phyloP scores from a whole-genome alignment of 2,888 invertebrate species.

The Lydus trimaculatus region DNA sequence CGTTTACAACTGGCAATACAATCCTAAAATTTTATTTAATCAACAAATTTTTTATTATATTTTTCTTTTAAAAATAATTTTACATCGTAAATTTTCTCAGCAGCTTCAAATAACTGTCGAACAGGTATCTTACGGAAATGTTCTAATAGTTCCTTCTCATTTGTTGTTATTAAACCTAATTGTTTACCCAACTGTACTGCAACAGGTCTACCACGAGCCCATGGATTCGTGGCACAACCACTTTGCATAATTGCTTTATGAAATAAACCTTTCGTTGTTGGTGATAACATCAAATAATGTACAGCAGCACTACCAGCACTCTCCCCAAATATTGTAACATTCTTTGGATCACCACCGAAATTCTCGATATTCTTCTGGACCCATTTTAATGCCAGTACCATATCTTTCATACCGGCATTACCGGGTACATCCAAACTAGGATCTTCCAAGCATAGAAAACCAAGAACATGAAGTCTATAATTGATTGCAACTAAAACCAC shows the following conservation, averaged over 20 bases:
- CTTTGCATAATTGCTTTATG: constrained; percentile 53
- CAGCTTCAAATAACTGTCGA: constrained; percentile 52
- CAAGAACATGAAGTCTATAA: constrained; percentile 51
- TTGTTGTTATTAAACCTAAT: constrained; percentile 29
- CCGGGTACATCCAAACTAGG: constrained; percentile 59
- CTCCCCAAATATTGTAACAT: constrained; percentile 62
- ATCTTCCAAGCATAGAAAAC: constrained; percentile 60
- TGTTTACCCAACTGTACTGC: constrained; percentile 24
- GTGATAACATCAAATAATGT: constrained; percentile 60
- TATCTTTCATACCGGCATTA: constrained; percentile 62
- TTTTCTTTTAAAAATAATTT: constrained; percentile 12
- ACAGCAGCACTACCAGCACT: constrained; percentile 61
- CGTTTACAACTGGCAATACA: constrained; percentile 35
- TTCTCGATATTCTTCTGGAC: constrained; percentile 58
- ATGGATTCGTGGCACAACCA: constrained; percentile 45
- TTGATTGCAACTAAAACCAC: constrained; percentile 50
- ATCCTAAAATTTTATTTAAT: constrained; percentile 28
- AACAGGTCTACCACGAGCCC: constrained; percentile 44
- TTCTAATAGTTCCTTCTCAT: constrained; percentile 54
- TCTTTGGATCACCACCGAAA: constrained; percentile 61
- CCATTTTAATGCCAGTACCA: constrained; percentile 61
- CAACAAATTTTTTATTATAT: neutral
- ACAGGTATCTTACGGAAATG: constrained; percentile 54
- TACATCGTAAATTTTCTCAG: constrained; percentile 41
- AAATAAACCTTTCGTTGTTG: constrained; percentile 54